Base-by-base conservation (phyloP, 2,113 vertebrate species). In the Tetrao urogallus region DNA sequence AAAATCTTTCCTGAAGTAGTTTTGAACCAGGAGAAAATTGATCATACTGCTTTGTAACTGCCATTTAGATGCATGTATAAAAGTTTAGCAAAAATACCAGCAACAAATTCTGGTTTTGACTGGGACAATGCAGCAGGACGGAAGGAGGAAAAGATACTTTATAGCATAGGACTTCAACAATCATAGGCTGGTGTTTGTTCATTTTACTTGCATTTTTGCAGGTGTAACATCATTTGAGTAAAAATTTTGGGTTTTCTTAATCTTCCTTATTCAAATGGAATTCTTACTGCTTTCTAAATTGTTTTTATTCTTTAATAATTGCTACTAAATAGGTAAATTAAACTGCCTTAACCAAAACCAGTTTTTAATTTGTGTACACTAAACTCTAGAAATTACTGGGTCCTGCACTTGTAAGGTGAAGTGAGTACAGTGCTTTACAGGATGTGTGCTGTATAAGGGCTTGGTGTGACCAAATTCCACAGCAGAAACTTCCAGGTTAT, bases 401-500 rank as follows among this genome's bases (percentile, higher is more conserved):
- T 38, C 45, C 27, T 1, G 2, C 34, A 5, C 40, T 27, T 74
- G 25, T 28, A 10, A 1, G 2, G 5, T 42, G 6, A 30, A 52
- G 19, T 13, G 18, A 50, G 40, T 43, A 32, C 16, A 8, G 1
- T 47, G 18, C 10, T 75, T 32, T 13, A 32, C 34, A 56, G 76
- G 7, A 19, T 19, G 22, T 90, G 2, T 67, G 61, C 14, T 43
- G 0, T 36, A 5, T 25, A 42, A 79, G 78, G 54, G n/a, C 58
- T 28, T 32, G 11, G 16, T 79, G 19, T 27, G 42, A 25, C 56
- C 60, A 67, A 19, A 80, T 64, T 48, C 24, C 17, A 3, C 18
- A 76, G 40, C 42, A 82, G 36, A 50, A 79, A 27, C 52, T 92
- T 82, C n/a, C 19, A 42, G 48, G 38, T 90, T 90, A 56, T 72